Percentiles rank a stretch among this genome's conserved stretches.
Conservation (phyloP, 1,140 invertebrate species). For the Drosophila pandora region DNA sequence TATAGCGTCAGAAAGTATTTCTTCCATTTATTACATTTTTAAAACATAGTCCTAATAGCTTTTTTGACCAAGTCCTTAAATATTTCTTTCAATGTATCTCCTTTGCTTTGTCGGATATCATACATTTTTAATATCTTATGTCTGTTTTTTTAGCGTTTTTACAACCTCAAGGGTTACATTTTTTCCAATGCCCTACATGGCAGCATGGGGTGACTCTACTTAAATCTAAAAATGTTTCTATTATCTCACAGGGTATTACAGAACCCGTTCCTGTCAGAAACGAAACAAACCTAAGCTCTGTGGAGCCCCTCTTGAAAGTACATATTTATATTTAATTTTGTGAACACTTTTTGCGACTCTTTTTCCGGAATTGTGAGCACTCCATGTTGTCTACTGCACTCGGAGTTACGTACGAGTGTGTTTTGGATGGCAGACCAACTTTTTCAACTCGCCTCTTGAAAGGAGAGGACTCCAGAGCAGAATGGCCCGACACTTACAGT, state of each 20-base stretch:
- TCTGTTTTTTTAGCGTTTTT: not conserved
- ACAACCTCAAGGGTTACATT: not conserved
- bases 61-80: not conserved
- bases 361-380: conserved; percentile 38
- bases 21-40: not conserved
- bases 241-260: not conserved
- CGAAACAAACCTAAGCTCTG: too few species aligned
- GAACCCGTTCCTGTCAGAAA: too few species aligned
- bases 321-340: conserved; percentile 8
- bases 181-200: not conserved
- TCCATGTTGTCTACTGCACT: conserved; percentile 66
- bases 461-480: conserved; percentile 8
- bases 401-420: conserved; percentile 50
- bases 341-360: not conserved
- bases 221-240: not conserved
- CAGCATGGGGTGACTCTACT: not conserved
- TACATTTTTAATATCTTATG: not conserved
- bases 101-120: not conserved
- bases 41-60: too few species aligned
- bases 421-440: conserved; percentile 49
- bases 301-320: not conserved
- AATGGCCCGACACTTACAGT: conserved; percentile 69
- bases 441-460: conserved; percentile 65
- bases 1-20: too few species aligned
- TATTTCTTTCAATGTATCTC: not conserved